Percentiles rank a stretch among this genome's conserved stretches.
Evolutionary conservation across 2,113 vertebrate species (phyloP).

Genomic region (Ploceus nigricollis): DNA sequence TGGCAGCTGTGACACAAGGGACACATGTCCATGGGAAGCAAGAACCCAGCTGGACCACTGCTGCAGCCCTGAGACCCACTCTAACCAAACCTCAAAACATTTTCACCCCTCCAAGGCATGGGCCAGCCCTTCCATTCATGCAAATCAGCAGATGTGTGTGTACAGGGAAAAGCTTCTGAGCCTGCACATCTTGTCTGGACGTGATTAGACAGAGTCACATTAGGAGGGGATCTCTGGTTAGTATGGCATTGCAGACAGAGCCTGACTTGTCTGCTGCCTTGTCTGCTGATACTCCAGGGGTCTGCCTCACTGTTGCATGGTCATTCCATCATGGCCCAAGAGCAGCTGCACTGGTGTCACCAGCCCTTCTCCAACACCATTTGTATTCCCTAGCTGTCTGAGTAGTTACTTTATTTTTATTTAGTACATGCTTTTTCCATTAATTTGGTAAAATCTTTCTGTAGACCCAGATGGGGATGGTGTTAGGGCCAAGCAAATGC

Average conservation of each 20-base stretch:
- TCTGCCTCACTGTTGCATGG: not conserved
- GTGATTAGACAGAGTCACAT: rapidly evolving
- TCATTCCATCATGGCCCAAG: not conserved
- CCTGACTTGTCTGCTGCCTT: not conserved
- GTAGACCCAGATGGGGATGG: not conserved
- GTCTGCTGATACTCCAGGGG: not conserved
- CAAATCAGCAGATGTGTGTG: not conserved
- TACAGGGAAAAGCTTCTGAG: not conserved
- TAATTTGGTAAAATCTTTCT: not conserved
- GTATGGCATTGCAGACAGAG: not conserved
- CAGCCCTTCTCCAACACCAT: not conserved
- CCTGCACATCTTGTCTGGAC: rapidly evolving
- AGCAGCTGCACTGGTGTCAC: not conserved
- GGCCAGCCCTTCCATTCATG: not conserved
- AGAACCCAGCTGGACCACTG: not conserved
- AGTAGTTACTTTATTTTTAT: not conserved
- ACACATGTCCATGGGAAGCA: not conserved
- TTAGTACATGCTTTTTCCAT: not conserved
- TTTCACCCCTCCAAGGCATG: not conserved
- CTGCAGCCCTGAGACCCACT: not conserved
- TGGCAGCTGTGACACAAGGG: not conserved
- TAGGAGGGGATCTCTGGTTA: not conserved
- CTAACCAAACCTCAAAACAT: not conserved
- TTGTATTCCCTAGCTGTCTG: not conserved
- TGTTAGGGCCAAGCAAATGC: not conserved